Evolutionary conservation across 1,140 invertebrate species (phyloP).

Genomic region (Polyergus mexicanus): DNA sequence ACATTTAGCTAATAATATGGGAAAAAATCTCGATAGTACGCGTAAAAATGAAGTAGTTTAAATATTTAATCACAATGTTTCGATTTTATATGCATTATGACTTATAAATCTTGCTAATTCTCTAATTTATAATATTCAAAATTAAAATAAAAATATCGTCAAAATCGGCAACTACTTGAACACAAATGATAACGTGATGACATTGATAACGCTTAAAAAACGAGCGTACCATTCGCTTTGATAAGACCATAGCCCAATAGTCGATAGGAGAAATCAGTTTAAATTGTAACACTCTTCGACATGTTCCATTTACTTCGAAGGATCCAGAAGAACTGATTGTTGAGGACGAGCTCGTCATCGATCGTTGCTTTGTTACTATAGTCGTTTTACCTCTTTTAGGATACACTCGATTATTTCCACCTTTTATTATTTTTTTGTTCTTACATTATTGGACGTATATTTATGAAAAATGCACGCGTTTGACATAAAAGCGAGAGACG

Average conservation of each 20-base stretch:
- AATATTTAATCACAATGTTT: too few relatives aligned
- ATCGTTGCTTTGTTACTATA: not conserved
- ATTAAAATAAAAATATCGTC: too few relatives aligned
- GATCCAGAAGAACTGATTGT: not conserved
- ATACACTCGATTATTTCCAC: not conserved
- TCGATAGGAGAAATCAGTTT: conserved; percentile 12
- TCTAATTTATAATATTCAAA: too few relatives aligned
- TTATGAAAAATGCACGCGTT: not conserved
- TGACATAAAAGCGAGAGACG: not conserved
- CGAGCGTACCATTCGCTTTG: not conserved
- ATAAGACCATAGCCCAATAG: conserved; percentile 12
- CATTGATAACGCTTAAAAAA: not conserved
- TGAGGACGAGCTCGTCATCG: not conserved
- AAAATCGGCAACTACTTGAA: not conserved
- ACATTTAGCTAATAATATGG: too few relatives aligned
- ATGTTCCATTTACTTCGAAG: conserved; percentile 36
- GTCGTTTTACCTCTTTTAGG: not conserved
- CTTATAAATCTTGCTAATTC: too few relatives aligned
- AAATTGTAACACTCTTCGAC: not conserved
- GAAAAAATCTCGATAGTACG: too few relatives aligned
- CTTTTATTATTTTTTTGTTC: not conserved
- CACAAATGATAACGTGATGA: not conserved
- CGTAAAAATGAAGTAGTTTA: too few relatives aligned
- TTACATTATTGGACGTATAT: not conserved
- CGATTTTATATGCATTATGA: too few relatives aligned